phyloP scores from a whole-genome alignment of 2,797 vertebrate species.

The Crossoptilon crossoptilon region DNA sequence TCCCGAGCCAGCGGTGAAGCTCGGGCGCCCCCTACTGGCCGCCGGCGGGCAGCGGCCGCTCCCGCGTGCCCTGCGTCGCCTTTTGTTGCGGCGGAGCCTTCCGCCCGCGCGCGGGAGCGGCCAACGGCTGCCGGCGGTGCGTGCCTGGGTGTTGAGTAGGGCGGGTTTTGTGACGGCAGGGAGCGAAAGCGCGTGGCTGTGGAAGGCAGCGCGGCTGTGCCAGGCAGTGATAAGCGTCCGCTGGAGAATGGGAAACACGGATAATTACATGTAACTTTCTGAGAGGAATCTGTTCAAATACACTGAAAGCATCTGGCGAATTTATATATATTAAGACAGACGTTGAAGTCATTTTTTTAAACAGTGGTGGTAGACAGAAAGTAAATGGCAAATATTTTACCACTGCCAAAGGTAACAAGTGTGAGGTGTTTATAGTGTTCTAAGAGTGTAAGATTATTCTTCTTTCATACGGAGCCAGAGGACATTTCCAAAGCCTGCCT shows the following conservation, averaged over 20 bases:
- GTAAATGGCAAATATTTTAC: not conserved
- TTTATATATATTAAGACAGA: accelerated
- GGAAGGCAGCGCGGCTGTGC: accelerated
- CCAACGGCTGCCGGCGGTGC: not conserved
- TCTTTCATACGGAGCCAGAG: not conserved
- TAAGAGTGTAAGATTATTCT: not conserved
- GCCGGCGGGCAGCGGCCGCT: not conserved
- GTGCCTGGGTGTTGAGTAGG: accelerated
- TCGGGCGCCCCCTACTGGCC: conserved; percentile 91
- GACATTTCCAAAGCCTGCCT: conserved; percentile 7
- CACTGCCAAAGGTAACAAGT: accelerated
- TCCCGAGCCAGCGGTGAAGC: conserved; percentile 67
- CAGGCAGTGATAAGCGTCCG: accelerated
- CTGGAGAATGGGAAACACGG: not conserved
- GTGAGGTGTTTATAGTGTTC: not conserved
- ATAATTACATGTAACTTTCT: accelerated
- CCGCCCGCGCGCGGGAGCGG: not conserved
- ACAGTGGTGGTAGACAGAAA: not conserved
- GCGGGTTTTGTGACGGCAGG: accelerated
- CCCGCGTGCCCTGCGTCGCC: not conserved
- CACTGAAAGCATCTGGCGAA: accelerated
- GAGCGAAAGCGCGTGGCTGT: accelerated
- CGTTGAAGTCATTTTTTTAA: accelerated
- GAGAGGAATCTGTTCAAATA: accelerated
- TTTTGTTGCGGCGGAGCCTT: not conserved